Conservation (phyloP, 1,140 invertebrate genomes). For the Centruroides sculpturatus region DNA sequence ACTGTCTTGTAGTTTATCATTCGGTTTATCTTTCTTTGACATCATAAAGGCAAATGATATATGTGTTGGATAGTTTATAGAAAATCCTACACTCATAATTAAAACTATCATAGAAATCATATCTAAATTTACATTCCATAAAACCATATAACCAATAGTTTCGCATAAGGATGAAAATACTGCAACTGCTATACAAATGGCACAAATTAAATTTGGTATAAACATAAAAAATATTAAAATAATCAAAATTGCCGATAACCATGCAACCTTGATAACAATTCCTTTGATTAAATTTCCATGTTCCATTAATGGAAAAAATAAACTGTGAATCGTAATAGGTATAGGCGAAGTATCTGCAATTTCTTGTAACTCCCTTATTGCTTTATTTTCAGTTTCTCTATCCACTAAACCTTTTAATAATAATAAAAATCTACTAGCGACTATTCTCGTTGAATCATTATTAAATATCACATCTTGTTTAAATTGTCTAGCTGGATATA, state of each 20-base stretch:
- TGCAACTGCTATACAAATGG: constrained; percentile 84
- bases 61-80: constrained; percentile 91
- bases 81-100: constrained; percentile 97
- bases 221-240: constrained; percentile 89
- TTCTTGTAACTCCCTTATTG: constrained; percentile 60
- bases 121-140: constrained; percentile 88
- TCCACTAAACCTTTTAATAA: constrained; percentile 78
- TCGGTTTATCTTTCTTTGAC: constrained; percentile 42
- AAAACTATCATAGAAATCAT: constrained; percentile 97
- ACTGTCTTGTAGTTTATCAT: constrained; percentile 63
- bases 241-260: constrained; percentile 81
- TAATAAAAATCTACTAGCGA: constrained; percentile 69
- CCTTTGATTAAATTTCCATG: constrained; percentile 83
- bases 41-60: constrained; percentile 95
- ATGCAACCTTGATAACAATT: constrained; percentile 80
- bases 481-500: constrained; percentile 43
- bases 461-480: constrained; percentile 73
- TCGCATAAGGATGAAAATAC: constrained; percentile 88
- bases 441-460: constrained; percentile 50
- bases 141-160: constrained; percentile 90
- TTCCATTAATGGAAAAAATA: constrained; percentile 87
- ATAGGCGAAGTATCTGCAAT: constrained; percentile 60
- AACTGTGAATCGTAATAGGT: constrained; percentile 83
- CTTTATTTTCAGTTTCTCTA: constrained; percentile 76
- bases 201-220: constrained; percentile 84